phyloP scores from a whole-genome alignment of 2,888 invertebrate genomes.

The Tiphia femorata region DNA sequence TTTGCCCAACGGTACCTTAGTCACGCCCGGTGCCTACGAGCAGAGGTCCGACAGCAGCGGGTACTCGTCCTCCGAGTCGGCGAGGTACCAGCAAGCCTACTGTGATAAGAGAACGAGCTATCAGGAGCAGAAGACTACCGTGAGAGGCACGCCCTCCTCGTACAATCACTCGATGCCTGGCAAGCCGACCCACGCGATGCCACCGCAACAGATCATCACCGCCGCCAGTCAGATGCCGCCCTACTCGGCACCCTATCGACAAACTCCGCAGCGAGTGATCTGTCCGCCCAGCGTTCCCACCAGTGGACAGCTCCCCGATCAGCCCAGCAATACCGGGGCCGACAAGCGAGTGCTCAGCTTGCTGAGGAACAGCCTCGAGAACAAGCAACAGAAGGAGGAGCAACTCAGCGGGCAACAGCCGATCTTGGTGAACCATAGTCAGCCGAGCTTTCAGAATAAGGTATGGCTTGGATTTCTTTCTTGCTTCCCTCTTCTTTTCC shows the following conservation, averaged over 20 bases:
- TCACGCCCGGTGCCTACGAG: constrained; percentile 48
- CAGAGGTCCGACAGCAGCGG: constrained; percentile 51
- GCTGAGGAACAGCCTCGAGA: constrained; percentile 80
- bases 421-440: constrained; percentile 59
- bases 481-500: no score
- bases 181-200: constrained; percentile 44
- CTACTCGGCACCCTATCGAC: constrained; percentile 33
- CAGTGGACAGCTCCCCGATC: constrained; percentile 44
- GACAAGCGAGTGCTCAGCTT: constrained; percentile 81
- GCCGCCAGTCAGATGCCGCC: constrained; percentile 39
- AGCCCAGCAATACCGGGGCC: constrained; percentile 70
- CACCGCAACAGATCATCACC: constrained; percentile 33
- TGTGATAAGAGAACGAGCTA: constrained; percentile 61
- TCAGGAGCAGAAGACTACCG: constrained; percentile 38
- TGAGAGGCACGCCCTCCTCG: constrained; percentile 31
- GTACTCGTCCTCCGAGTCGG: constrained; percentile 46
- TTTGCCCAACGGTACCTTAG: constrained; percentile 53
- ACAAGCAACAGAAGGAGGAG: constrained; percentile 69
- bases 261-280: constrained; percentile 30
- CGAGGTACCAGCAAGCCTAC: constrained; percentile 53
- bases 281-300: constrained; percentile 40
- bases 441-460: constrained; percentile 63
- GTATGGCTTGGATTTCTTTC: no score
- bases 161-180: background rate
- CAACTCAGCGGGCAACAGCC: constrained; percentile 62